Evolutionary conservation across 2,113 vertebrate genomes (phyloP).

Genomic region (Cyprinodon tularosa): DNA sequence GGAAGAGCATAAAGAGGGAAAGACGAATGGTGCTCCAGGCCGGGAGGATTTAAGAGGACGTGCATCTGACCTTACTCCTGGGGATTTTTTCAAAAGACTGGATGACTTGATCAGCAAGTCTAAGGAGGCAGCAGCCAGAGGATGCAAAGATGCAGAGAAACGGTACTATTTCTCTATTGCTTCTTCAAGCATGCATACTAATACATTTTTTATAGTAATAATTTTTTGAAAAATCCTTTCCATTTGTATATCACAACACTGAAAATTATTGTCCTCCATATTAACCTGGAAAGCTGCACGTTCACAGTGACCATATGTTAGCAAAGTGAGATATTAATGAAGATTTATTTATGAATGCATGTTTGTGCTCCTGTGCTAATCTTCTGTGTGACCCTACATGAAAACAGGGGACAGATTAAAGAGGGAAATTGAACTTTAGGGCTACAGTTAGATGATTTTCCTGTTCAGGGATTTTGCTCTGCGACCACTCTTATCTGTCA

Average conservation of each 20-base stretch:
- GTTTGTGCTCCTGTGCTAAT: neutral
- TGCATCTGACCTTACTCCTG: constrained; percentile 80
- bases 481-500: no score
- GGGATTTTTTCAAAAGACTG: constrained; percentile 86
- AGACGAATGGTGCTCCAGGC: neutral
- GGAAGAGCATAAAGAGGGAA: constrained; percentile 17
- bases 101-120: constrained; percentile 87
- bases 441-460: no score
- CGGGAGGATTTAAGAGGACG: neutral
- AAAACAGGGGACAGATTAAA: no score
- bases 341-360: neutral
- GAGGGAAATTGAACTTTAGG: no score
- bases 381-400: no score
- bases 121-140: constrained; percentile 84
- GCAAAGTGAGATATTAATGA: neutral
- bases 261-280: neutral
- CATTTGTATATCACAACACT: neutral
- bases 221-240: neutral
- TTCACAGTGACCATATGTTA: neutral
- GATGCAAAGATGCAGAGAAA: constrained; percentile 67
- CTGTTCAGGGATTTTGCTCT: no score
- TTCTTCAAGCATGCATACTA: neutral
- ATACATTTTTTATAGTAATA: neutral
- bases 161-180: constrained; percentile 53
- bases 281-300: neutral